These are phyloP conservation scores for Chirona hameri DNA, from an alignment of 2,888 invertebrate genomes.

Conservation along the genomic window DNA sequence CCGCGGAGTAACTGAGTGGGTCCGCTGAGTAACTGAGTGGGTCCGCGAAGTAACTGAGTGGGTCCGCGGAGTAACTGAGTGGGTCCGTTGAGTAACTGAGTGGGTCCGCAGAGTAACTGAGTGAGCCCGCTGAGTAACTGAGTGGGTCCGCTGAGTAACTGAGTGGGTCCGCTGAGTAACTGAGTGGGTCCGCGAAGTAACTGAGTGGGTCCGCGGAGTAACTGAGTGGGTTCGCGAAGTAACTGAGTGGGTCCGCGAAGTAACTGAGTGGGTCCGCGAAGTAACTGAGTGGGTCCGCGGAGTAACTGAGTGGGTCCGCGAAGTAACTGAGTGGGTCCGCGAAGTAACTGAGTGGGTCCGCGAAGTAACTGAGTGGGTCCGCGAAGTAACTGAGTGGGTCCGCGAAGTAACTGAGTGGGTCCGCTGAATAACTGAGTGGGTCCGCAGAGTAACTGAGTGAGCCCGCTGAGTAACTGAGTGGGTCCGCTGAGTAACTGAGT, in stretches of 20 bases:
- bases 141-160: conserved; percentile 42
- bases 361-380: too few species aligned
- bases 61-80: not conserved
- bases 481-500: too few species aligned
- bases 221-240: conserved; percentile 49
- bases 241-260: too few species aligned
- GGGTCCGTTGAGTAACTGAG: too few species aligned
- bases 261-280: conserved; percentile 50
- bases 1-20: too few species aligned
- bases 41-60: too few species aligned
- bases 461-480: not conserved
- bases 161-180: too few species aligned
- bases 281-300: too few species aligned
- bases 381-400: conserved; percentile 54
- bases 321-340: too few species aligned
- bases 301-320: conserved; percentile 51
- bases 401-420: not conserved
- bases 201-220: too few species aligned
- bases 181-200: conserved; percentile 48
- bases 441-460: not conserved
- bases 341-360: conserved; percentile 52
- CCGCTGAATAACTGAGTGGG: too few species aligned
- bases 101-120: not conserved
- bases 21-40: not conserved
- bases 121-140: too few species aligned